Conservation (phyloP, 2,888 invertebrate genomes). For the Lamellibrachia columna region DNA sequence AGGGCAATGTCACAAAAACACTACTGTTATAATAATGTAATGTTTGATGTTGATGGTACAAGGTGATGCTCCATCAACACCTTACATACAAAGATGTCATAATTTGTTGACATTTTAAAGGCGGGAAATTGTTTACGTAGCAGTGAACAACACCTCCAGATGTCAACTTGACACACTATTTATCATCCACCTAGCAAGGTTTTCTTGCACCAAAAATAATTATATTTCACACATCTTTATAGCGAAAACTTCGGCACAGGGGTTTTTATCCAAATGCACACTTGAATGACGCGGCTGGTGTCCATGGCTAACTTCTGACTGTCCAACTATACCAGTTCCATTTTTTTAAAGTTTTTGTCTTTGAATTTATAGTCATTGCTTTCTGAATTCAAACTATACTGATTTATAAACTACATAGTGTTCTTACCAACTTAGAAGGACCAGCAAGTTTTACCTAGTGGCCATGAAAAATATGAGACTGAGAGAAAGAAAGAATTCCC, state of each 20-base stretch:
- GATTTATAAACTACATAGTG: too few relatives aligned
- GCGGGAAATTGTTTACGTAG: neutral
- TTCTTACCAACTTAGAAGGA: too few relatives aligned
- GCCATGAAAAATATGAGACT: too few relatives aligned
- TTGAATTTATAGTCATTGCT: too few relatives aligned
- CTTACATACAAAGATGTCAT: neutral
- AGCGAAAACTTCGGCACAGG: neutral
- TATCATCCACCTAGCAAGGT: neutral
- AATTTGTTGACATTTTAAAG: neutral
- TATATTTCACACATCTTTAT: neutral
- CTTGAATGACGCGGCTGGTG: neutral
- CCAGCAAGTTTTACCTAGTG: too few relatives aligned
- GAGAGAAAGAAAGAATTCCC: too few relatives aligned
- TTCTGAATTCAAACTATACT: too few relatives aligned
- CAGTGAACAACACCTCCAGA: neutral
- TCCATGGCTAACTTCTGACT: too few relatives aligned
- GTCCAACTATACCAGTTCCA: too few relatives aligned
- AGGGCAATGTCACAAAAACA: neutral
- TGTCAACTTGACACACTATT: neutral
- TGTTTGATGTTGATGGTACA: neutral
- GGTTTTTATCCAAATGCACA: neutral
- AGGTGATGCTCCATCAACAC: neutral
- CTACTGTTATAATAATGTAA: neutral
- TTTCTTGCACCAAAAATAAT: neutral
- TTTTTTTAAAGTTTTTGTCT: too few relatives aligned